phyloP scores from a whole-genome alignment of 1,140 invertebrate species.

The Lepidurus apus region DNA sequence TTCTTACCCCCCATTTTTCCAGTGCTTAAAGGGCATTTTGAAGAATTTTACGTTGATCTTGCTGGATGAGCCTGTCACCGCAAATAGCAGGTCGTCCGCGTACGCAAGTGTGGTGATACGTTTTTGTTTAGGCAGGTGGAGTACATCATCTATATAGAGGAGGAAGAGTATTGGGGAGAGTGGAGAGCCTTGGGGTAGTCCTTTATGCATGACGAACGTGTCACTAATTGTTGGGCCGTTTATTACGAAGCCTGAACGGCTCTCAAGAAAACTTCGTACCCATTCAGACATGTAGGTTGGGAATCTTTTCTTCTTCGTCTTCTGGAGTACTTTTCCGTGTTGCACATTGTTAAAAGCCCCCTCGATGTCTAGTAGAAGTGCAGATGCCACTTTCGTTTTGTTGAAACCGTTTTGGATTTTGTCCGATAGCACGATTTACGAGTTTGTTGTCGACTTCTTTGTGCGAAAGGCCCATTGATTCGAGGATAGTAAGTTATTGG shows the following conservation, averaged over 20 bases:
- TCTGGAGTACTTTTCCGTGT: background rate
- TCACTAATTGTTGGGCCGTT: background rate
- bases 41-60: constrained; percentile 17
- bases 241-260: background rate
- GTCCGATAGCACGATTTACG: background rate
- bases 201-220: background rate
- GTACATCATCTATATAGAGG: background rate
- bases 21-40: constrained; percentile 10
- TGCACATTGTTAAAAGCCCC: background rate
- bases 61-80: background rate
- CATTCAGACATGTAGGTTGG: background rate
- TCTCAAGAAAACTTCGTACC: background rate
- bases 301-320: background rate
- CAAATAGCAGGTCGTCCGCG: constrained; percentile 22
- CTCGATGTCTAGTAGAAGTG: constrained; percentile 24
- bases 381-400: constrained; percentile 23
- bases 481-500: background rate
- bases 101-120: background rate
- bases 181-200: constrained; percentile 12
- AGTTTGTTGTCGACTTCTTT: background rate
- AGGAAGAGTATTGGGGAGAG: constrained; percentile 26
- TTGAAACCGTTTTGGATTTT: constrained; percentile 15
- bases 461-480: constrained; percentile 15
- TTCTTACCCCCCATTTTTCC: constrained; percentile 22
- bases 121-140: constrained; percentile 3